Conservation (phyloP, 2,797 vertebrate genomes). For the Oryzias dopingdopingensis region DNA sequence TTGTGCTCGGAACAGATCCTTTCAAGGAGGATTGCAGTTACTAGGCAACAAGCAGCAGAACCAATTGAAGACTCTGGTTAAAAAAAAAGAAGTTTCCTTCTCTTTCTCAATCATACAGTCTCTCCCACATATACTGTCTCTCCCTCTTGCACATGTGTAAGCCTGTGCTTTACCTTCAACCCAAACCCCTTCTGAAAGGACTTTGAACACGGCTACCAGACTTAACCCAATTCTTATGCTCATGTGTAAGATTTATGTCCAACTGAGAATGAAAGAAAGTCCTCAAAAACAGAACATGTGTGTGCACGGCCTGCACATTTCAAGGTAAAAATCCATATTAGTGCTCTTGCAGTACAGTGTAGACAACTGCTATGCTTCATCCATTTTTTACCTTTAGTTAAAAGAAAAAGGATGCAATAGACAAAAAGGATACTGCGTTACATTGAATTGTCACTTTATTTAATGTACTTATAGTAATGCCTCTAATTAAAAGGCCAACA, state of each 20-base stretch:
- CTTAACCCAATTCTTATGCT: conserved; percentile 52
- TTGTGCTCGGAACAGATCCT: conserved; percentile 69
- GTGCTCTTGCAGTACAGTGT: no score
- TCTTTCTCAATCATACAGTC: conserved; percentile 41
- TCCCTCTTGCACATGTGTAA: conserved; percentile 46
- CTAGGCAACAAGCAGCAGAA: conserved; percentile 81
- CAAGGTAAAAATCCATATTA: conserved; percentile 26
- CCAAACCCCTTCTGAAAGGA: conserved; percentile 57
- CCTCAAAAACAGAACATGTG: conserved; percentile 27
- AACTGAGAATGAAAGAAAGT: conserved; percentile 51
- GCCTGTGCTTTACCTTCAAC: conserved; percentile 54
- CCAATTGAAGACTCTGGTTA: conserved; percentile 70
- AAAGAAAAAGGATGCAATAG: no score
- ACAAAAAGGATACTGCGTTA: no score
- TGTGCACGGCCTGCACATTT: no score
- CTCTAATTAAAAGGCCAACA: no score
- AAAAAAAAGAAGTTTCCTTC: conserved; percentile 54
- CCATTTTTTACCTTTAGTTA: conserved; percentile 4
- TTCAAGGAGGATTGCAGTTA: conserved; percentile 77
- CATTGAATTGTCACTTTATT: no score
- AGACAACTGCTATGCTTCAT: neutral
- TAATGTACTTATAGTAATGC: no score
- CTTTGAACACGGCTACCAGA: conserved; percentile 50
- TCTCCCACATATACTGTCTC: conserved; percentile 23
- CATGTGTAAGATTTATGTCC: conserved; percentile 53